Conservation (phyloP, 1,140 invertebrate species). For the Colletes gigas region DNA sequence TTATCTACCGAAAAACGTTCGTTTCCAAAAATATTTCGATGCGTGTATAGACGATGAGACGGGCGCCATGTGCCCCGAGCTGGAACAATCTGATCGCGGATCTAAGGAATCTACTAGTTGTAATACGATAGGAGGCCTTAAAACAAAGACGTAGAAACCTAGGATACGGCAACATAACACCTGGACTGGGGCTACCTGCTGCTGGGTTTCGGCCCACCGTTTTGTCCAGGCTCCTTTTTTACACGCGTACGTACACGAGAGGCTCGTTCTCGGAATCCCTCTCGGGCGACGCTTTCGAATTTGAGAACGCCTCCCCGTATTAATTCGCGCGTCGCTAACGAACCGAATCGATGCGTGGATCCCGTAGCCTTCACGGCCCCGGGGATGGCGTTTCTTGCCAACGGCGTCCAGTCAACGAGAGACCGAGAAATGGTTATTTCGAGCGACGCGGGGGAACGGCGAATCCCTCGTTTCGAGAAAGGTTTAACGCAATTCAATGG, state of each 20-base stretch:
- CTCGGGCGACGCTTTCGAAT: too few species aligned
- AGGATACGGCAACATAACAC: conserved; percentile 50
- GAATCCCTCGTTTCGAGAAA: conserved; percentile 16
- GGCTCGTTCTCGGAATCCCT: neutral
- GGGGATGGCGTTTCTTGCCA: conserved; percentile 12
- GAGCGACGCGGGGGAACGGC: neutral
- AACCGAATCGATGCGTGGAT: neutral
- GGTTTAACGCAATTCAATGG: conserved; percentile 53
- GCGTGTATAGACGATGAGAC: conserved; percentile 6
- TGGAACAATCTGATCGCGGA: conserved; percentile 46
- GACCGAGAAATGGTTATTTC: neutral
- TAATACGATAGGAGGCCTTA: conserved; percentile 52
- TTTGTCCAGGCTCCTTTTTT: neutral
- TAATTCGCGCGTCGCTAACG: neutral
- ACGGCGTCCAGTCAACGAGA: conserved; percentile 6
- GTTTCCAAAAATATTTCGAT: conserved; percentile 17
- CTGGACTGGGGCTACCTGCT: conserved; percentile 43
- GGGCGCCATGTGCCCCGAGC: conserved; percentile 42
- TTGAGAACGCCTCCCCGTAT: too few species aligned
- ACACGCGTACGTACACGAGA: conserved; percentile 2
- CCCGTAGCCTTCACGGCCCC: neutral
- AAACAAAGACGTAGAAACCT: conserved; percentile 48
- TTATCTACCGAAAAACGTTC: conserved; percentile 28
- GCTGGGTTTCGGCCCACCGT: conserved; percentile 14
- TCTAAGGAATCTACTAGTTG: conserved; percentile 45